A percentile compares a stretch with the other conserved stretches of the same genome.
Evolutionary conservation across 2,113 vertebrate genomes (phyloP).

Genomic region (Globicephala melas): DNA sequence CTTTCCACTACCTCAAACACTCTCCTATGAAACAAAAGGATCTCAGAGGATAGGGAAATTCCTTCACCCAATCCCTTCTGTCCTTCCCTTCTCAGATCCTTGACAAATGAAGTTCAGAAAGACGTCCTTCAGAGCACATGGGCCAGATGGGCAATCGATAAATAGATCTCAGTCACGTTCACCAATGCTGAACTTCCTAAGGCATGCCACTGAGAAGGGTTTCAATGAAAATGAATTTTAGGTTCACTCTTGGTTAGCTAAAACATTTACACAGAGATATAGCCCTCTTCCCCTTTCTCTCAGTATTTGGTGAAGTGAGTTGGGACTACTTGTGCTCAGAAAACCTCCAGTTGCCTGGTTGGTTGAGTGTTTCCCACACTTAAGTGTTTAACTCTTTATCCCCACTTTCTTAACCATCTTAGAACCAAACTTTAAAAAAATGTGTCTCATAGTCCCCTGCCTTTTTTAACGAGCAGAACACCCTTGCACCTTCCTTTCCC

Average conservation of each 20-base stretch:
- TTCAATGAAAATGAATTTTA: neutral
- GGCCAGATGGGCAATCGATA: neutral
- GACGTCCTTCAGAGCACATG: neutral
- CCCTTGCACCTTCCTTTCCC: neutral
- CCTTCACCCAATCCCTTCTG: neutral
- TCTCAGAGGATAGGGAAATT: neutral
- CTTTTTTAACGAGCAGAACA: neutral
- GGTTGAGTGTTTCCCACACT: neutral
- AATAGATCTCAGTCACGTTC: neutral
- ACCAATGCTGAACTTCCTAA: neutral
- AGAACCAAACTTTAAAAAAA: neutral
- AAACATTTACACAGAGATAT: neutral
- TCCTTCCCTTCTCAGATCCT: neutral
- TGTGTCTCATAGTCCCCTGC: neutral
- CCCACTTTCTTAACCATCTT: neutral
- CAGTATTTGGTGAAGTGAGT: neutral
- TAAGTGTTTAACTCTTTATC: neutral
- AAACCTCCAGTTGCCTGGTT: neutral
- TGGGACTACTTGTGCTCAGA: neutral
- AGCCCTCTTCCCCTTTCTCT: neutral
- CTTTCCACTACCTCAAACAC: neutral
- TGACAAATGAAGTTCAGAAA: neutral
- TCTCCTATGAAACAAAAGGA: neutral
- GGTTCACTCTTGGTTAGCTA: neutral
- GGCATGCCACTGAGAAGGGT: neutral